Percentiles rank a stretch among this genome's conserved stretches.
Conservation (phyloP, 2,113 vertebrate genomes). For the Ceratotherium simum region DNA sequence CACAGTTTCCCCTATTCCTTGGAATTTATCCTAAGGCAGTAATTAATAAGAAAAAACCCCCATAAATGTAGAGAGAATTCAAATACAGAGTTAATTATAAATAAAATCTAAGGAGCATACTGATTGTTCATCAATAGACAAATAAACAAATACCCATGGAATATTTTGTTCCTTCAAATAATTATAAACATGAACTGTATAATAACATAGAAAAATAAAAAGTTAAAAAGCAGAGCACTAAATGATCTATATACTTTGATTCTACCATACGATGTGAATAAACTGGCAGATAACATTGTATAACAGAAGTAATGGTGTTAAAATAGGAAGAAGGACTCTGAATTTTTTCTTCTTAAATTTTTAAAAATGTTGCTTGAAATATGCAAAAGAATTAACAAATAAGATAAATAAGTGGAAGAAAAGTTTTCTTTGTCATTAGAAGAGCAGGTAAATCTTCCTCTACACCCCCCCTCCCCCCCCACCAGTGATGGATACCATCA, state of each 20-base stretch:
- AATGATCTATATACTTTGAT: slow-evolving; percentile 23
- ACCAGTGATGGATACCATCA: not conserved
- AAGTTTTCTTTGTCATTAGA: not conserved
- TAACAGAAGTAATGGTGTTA: not conserved
- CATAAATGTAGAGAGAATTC: slow-evolving; percentile 50
- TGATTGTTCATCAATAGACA: slow-evolving; percentile 60
- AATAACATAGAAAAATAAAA: slow-evolving; percentile 35
- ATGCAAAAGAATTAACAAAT: not conserved
- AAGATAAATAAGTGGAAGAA: not conserved
- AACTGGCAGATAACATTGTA: not conserved
- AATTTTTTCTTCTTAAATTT: slow-evolving; percentile 40
- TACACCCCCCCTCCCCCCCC: not conserved
- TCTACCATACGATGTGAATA: not conserved
- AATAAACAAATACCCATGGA: slow-evolving; percentile 36
- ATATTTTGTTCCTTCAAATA: slow-evolving; percentile 55
- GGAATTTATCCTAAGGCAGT: slow-evolving; percentile 65
- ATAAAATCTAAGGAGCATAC: slow-evolving; percentile 58
- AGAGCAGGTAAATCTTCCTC: not conserved
- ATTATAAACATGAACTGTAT: slow-evolving; percentile 48
- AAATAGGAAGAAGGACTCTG: not conserved
- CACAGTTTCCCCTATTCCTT: slow-evolving; percentile 30
- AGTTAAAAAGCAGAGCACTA: not conserved
- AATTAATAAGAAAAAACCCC: slow-evolving; percentile 54
- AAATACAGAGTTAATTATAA: slow-evolving; percentile 64
- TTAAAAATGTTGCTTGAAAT: not conserved